Base-by-base conservation (phyloP, 2,113 vertebrate genomes). In the Carettochelys insculpta region DNA sequence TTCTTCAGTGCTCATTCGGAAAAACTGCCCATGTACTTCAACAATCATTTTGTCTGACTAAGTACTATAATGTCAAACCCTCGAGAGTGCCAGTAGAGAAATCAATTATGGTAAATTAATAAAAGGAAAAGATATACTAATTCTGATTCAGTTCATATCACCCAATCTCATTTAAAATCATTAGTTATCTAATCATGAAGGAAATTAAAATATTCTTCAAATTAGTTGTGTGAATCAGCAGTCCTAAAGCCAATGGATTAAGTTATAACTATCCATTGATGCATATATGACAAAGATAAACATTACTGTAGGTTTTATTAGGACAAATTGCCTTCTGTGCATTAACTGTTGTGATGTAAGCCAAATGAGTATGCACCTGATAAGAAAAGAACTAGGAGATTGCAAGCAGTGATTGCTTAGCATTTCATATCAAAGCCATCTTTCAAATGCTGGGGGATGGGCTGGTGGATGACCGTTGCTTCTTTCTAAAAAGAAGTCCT, bases 141-240 rank as follows among this genome's bases (percentile, higher is more conserved):
- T 91, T 93, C 61, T 87, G 54, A 91, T 95, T 87, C 83, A 20
- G 61, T 95, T 88, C 91, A 68, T 86, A 92, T 56, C 17, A 81
- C 17, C 65, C 78, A 82, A 82, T 92, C 93, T 94, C 71, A 94
- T 94, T 94, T 84, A 58, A 93, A 95, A 94, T 92, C 89, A 94
- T 97, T 96, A 96, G 91, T 90, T 95, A 91, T 93, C 78, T 95
- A 96, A 96, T 94, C 82, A 95, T 88, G 92, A 91, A 95, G 90
- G 91, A 94, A 97, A 96, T 97, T 92, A 95, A 95, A 96, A 95
- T 90, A 90, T 93, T 92, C 83, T 95, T 95, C 41, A 82, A 92
- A 95, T 96, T 95, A 95, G 95, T 95, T 31, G 71, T 92, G 77
- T 95, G 95, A 96, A 80, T 96, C 95, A 92, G 92, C 92, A 95